Conservation (phyloP, 2,797 vertebrate species). For the Acestrorhynchus altus region DNA sequence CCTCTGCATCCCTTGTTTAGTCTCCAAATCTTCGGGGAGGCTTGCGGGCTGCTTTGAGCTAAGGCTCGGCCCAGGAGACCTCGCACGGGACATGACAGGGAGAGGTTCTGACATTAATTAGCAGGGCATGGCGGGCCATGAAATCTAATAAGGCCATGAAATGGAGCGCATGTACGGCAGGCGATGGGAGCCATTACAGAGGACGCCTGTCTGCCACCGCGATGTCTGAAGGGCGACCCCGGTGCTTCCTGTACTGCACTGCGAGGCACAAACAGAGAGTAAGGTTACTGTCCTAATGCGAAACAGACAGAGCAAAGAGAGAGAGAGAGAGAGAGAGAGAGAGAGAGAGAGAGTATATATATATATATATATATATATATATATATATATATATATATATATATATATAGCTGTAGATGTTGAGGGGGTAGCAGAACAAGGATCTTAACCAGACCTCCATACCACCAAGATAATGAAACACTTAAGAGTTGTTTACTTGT, state of each 20-base stretch:
- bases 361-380: slow-evolving; percentile 10
- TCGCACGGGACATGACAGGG: slow-evolving; percentile 43
- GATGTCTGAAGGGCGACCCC: slow-evolving; percentile 57
- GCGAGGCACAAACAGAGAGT: slow-evolving; percentile 57
- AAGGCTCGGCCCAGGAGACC: neutral
- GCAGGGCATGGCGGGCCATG: slow-evolving; percentile 50
- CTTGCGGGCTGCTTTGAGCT: slow-evolving; percentile 24
- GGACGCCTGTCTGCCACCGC: slow-evolving; percentile 56
- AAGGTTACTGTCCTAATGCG: slow-evolving; percentile 61
- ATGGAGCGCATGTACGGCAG: slow-evolving; percentile 46
- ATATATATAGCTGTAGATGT: neutral
- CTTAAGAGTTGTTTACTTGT: slow-evolving; percentile 30
- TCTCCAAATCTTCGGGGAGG: slow-evolving; percentile 39
- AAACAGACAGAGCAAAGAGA: slow-evolving; percentile 48
- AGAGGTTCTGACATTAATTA: slow-evolving; percentile 66
- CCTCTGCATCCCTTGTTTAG: slow-evolving; percentile 46
- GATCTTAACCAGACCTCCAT: slow-evolving; percentile 9
- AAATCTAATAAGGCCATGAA: slow-evolving; percentile 65
- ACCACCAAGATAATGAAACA: neutral
- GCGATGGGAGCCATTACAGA: slow-evolving; percentile 55
- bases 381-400: too few species aligned
- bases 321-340: too few species aligned
- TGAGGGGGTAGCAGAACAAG: neutral
- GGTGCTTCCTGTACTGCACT: slow-evolving; percentile 56
- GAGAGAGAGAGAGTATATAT: too few species aligned